Evolutionary conservation across 2,888 invertebrate genomes (phyloP).

Genomic region (Esperia sulphurella): DNA sequence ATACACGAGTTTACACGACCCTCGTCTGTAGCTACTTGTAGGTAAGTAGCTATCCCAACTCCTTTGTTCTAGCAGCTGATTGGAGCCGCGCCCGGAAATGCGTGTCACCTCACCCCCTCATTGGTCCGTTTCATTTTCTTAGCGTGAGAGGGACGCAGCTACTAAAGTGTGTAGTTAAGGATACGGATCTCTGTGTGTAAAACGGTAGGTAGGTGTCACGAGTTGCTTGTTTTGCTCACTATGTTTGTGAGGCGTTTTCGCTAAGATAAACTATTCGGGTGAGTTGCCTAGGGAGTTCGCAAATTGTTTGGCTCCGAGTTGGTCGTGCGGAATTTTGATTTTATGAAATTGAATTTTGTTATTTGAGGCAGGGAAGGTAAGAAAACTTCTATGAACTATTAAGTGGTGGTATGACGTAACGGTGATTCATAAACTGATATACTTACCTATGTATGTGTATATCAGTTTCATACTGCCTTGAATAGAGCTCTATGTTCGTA

Average conservation of each 20-base stretch:
- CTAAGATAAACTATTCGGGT: conserved; percentile 69
- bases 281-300: conserved; percentile 51
- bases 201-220: conserved; percentile 67
- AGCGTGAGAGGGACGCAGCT: conserved; percentile 75
- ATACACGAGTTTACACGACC: conserved; percentile 57
- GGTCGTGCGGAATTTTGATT: conserved; percentile 49
- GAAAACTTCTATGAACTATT: neutral
- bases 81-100: conserved; percentile 79
- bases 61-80: conserved; percentile 81
- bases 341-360: conserved; percentile 45
- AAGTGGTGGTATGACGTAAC: neutral
- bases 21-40: conserved; percentile 69
- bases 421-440: neutral
- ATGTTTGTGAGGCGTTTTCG: conserved; percentile 54
- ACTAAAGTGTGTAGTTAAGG: conserved; percentile 72
- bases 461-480: too few species aligned
- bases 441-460: too few species aligned
- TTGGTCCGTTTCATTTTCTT: conserved; percentile 80
- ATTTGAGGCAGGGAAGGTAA: conserved; percentile 6
- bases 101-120: conserved; percentile 79
- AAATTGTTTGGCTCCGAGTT: conserved; percentile 59
- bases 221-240: conserved; percentile 56
- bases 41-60: conserved; percentile 75
- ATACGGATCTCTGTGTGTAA: conserved; percentile 67
- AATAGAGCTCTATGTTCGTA: too few species aligned